phyloP scores from a whole-genome alignment of 2,888 invertebrate species.

The Rotaria macrura region DNA sequence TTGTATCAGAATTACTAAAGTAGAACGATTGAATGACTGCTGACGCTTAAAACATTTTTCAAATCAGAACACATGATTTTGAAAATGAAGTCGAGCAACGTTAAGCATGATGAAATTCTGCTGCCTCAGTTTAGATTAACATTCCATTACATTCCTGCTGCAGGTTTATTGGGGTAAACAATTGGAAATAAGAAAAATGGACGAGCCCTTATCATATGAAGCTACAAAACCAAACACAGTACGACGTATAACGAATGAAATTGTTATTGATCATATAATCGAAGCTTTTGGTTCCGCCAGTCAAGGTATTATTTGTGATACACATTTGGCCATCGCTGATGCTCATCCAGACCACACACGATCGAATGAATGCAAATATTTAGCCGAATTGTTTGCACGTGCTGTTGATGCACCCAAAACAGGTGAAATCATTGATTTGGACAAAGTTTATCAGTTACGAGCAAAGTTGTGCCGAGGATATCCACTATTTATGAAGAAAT shows the following conservation, averaged over 20 bases:
- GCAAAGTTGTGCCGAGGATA: not conserved
- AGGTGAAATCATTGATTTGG: not conserved
- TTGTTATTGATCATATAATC: slow-evolving; percentile 17
- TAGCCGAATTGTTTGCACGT: slow-evolving; percentile 25
- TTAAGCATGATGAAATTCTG: too few species aligned
- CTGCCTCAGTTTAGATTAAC: too few species aligned
- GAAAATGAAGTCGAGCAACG: too few species aligned
- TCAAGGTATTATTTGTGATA: slow-evolving; percentile 19
- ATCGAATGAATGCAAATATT: slow-evolving; percentile 3
- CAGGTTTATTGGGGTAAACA: slow-evolving; percentile 16
- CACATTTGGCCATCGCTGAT: slow-evolving; percentile 17
- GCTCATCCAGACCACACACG: not conserved
- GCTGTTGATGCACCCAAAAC: slow-evolving; percentile 33
- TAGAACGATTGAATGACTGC: too few species aligned
- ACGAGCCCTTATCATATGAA: slow-evolving; percentile 15
- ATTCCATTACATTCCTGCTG: too few species aligned
- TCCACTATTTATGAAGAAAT: not conserved
- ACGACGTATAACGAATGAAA: not conserved
- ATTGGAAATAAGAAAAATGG: not conserved
- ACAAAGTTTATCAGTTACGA: not conserved
- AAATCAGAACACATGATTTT: too few species aligned
- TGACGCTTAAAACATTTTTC: too few species aligned
- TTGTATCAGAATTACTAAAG: too few species aligned
- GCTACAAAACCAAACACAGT: not conserved
- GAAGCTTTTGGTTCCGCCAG: not conserved